phyloP scores from a whole-genome alignment of 2,113 vertebrate genomes.

The Coracopsis vasa region DNA sequence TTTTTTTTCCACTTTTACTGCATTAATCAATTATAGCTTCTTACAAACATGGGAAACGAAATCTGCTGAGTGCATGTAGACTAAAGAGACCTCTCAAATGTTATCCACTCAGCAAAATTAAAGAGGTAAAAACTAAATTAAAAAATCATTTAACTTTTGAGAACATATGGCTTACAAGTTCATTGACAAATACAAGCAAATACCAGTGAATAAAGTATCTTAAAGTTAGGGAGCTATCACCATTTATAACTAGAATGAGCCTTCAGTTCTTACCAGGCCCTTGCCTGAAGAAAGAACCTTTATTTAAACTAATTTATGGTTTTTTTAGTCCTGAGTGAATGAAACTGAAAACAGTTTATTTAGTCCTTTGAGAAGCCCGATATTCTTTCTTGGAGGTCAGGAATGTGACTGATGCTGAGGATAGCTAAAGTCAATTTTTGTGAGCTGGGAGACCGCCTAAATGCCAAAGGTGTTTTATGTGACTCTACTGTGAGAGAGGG shows the following conservation, averaged over 20 bases:
- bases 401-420: not conserved
- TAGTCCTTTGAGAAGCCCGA: not conserved
- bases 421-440: not conserved
- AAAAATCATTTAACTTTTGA: not conserved
- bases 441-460: not conserved
- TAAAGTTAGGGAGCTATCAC: not conserved
- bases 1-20: not conserved
- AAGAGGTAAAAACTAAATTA: not conserved
- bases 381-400: not conserved
- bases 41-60: not conserved
- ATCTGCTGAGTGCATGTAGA: not conserved
- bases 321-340: not conserved
- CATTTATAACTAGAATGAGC: not conserved
- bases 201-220: not conserved
- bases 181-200: not conserved
- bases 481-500: not conserved
- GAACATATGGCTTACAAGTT: not conserved
- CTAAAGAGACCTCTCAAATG: not conserved
- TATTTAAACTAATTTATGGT: not conserved
- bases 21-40: not conserved
- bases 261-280: not conserved
- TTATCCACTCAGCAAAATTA: not conserved
- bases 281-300: not conserved
- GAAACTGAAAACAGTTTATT: not conserved
- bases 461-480: not conserved